phyloP scores from a whole-genome alignment of 2,113 vertebrate genomes.

The Sigmodon hispidus region DNA sequence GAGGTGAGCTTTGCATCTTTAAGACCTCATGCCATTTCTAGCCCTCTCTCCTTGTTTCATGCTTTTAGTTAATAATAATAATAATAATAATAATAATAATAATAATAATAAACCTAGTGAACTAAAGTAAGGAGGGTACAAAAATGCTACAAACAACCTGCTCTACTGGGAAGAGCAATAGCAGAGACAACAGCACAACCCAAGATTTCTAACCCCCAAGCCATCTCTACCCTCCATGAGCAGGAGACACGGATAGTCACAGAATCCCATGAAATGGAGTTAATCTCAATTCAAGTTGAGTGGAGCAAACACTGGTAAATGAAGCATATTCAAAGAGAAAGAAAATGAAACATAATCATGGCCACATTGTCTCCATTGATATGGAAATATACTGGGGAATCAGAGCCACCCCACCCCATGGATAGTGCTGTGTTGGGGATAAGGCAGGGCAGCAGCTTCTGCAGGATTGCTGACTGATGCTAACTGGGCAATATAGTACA shows the following conservation, averaged over 20 bases:
- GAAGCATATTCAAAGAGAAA: not conserved
- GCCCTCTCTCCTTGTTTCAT: not conserved
- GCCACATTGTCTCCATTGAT: not conserved
- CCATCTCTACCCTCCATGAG: not conserved
- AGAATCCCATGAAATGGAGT: not conserved
- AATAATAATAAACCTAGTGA: too few species aligned
- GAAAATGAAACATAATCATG: too few species aligned
- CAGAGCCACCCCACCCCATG: not conserved
- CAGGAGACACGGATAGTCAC: not conserved
- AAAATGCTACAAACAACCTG: not conserved
- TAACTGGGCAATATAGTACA: not conserved
- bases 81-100: too few species aligned
- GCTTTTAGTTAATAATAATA: too few species aligned
- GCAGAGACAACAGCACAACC: not conserved
- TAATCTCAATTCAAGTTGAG: not conserved
- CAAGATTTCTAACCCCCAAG: not conserved
- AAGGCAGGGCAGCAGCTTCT: not conserved
- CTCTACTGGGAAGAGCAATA: not conserved
- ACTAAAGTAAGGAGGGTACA: not conserved
- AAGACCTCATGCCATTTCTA: not conserved
- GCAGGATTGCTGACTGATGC: not conserved
- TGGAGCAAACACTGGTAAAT: not conserved
- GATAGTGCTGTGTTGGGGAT: not conserved
- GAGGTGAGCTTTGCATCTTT: not conserved
- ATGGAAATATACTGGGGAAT: not conserved